Evolutionary conservation across 1,140 invertebrate species (phyloP).

Genomic region (Lepidurus couesii): DNA sequence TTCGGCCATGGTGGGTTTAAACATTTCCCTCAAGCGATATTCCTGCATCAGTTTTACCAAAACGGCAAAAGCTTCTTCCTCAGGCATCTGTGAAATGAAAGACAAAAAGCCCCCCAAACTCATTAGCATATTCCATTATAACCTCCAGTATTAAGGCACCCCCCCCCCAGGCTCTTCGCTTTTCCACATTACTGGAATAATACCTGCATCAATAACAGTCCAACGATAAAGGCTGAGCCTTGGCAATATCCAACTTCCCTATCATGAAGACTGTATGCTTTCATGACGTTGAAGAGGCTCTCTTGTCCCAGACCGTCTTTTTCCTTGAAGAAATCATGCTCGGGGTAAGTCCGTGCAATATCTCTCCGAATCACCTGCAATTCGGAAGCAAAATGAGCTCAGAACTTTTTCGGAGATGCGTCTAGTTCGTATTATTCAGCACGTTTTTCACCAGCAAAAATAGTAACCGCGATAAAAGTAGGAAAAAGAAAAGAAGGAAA

Average conservation of each 20-base stretch:
- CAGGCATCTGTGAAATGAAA: slow-evolving; percentile 76
- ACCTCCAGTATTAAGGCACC: background rate
- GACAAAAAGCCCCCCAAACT: slow-evolving; percentile 26
- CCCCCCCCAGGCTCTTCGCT: background rate
- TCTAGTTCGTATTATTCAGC: too few species aligned
- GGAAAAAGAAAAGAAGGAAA: background rate
- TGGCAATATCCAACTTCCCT: slow-evolving; percentile 98
- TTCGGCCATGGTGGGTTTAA: slow-evolving; percentile 98
- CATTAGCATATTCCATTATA: background rate
- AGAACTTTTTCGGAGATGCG: background rate
- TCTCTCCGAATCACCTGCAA: slow-evolving; percentile 74
- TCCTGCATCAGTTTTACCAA: slow-evolving; percentile 97
- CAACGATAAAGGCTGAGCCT: slow-evolving; percentile 94
- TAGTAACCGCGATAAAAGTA: slow-evolving; percentile 8
- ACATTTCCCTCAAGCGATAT: slow-evolving; percentile 95
- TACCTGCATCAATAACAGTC: slow-evolving; percentile 83
- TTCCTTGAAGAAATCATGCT: slow-evolving; percentile 98
- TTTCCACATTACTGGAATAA: slow-evolving; percentile 26
- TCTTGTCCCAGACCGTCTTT: slow-evolving; percentile 95
- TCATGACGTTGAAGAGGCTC: slow-evolving; percentile 97
- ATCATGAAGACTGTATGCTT: slow-evolving; percentile 95
- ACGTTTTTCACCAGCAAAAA: background rate
- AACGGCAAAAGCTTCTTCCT: slow-evolving; percentile 97
- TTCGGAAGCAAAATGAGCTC: slow-evolving; percentile 17
- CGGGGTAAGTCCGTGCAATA: slow-evolving; percentile 96